Conservation (phyloP, 2,113 vertebrate species). For the Puma concolor region DNA sequence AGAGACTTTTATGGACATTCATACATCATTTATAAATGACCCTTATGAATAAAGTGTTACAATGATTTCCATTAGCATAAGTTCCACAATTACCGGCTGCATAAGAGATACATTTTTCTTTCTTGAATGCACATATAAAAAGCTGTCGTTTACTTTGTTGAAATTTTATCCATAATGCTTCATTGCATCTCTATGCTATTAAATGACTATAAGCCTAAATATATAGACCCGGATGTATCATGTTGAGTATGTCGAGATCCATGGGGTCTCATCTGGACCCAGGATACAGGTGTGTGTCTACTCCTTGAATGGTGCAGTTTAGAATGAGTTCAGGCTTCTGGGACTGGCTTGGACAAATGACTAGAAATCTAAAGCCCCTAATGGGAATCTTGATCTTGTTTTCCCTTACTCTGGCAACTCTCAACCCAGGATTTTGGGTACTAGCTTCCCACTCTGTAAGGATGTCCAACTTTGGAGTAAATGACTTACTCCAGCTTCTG, state of each 20-base stretch:
- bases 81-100: constrained; percentile 77
- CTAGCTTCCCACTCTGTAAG: neutral
- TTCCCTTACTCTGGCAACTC: neutral
- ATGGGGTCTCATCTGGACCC: neutral
- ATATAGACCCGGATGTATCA: neutral
- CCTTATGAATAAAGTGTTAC: constrained; percentile 82
- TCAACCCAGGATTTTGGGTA: neutral
- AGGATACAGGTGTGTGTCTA: neutral
- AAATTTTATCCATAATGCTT: constrained; percentile 56
- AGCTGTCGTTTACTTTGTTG: constrained; percentile 42
- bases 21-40: constrained; percentile 82
- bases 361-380: neutral
- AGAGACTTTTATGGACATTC: constrained; percentile 80
- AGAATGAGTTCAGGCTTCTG: neutral
- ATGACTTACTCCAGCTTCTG: constrained; percentile 26
- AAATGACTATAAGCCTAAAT: constrained; percentile 11
- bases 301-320: neutral
- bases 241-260: neutral
- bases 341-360: neutral
- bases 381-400: neutral
- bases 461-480: neutral
- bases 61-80: constrained; percentile 80
- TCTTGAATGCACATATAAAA: constrained; percentile 70
- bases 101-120: constrained; percentile 76
- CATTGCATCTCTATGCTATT: constrained; percentile 49